Evolutionary conservation across 1,140 invertebrate species (phyloP), one percentile per base, ranked within the genome.

Genomic region (Ridgeia piscesae): DNA sequence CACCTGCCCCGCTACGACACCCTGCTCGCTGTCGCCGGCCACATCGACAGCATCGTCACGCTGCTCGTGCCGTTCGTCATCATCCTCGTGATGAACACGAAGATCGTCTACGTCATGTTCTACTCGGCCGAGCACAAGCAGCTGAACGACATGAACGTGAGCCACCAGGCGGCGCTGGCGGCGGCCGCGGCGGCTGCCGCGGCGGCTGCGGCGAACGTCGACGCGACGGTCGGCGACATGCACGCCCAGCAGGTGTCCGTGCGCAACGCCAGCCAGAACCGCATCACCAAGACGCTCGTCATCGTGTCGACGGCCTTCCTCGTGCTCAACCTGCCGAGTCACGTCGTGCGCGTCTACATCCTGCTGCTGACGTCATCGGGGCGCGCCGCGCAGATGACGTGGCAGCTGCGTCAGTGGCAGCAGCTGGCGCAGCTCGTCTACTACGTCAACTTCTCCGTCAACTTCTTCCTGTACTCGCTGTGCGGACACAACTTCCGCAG

Each of bases 391-490:
- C 34, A 33, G n/a, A 8, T 34, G 88, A 35, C 93, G 77, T 89
- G 35, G 27, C 33, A 35, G 17, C 6, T 34, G 33, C 35, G 89
- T 50, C 95, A 96, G 0, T 94, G 97, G 34, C 97, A 97, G 93
- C 96, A 97, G 91, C 95, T 96, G 93, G 95, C 94, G 93, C 97
- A 95, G 93, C 95, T 96, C 34, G 95, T 97, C 31, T 98, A 97
- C 95, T 97, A 98, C 94, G 97, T 97, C 21, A 98, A 98, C 95
- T 98, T 98, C 94, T 97, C 97, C 91, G 98, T 98, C 91, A 98
- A 98, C 96, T 98, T 98, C 95, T 96, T 97, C n/a, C 96, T 98
- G 33, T 98, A 98, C 95, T 98, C 97, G 9, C 88, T 92, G 88
- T 94, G 94, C 21, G 94, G 95, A 92, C 94, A 94, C 35, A 93